Percentiles rank a stretch among this genome's conserved stretches.
Conservation (phyloP, 2,888 invertebrate genomes). For the Myopa testacea region DNA sequence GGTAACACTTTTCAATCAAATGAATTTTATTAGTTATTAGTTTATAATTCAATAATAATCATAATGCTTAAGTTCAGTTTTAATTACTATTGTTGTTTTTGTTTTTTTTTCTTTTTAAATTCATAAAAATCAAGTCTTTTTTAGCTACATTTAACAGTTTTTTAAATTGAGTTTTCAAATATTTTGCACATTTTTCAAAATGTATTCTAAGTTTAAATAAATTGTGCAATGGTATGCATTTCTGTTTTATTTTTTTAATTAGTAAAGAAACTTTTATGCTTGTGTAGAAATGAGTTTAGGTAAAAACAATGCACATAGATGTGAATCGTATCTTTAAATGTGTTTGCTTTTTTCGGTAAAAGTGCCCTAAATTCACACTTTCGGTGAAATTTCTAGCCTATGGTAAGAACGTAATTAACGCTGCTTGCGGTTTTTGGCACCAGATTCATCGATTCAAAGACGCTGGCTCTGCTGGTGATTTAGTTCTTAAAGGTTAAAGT, state of each 20-base stretch:
- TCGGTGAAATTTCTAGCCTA: constrained; percentile 5
- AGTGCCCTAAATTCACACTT: not conserved
- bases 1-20: constrained; percentile 23
- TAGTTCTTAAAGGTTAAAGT: too few relatives aligned
- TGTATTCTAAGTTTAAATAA: too few relatives aligned
- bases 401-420: constrained; percentile 2
- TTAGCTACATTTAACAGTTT: not conserved
- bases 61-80: too few relatives aligned
- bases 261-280: too few relatives aligned
- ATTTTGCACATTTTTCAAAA: not conserved
- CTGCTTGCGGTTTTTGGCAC: not conserved
- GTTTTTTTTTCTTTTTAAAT: constrained; percentile 4
- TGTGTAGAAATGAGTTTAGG: too few relatives aligned
- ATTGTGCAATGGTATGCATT: too few relatives aligned
- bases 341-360: not conserved
- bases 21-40: constrained; percentile 3
- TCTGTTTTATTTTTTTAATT: too few relatives aligned
- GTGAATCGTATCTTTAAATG: too few relatives aligned
- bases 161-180: not conserved
- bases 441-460: too few relatives aligned
- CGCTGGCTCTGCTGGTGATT: too few relatives aligned
- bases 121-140: constrained; percentile 23
- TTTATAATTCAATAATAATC: too few relatives aligned
- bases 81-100: not conserved
- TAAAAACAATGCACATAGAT: too few relatives aligned